Base-by-base conservation (phyloP, 2,113 vertebrate genomes). In the Catharus fuscescens region DNA sequence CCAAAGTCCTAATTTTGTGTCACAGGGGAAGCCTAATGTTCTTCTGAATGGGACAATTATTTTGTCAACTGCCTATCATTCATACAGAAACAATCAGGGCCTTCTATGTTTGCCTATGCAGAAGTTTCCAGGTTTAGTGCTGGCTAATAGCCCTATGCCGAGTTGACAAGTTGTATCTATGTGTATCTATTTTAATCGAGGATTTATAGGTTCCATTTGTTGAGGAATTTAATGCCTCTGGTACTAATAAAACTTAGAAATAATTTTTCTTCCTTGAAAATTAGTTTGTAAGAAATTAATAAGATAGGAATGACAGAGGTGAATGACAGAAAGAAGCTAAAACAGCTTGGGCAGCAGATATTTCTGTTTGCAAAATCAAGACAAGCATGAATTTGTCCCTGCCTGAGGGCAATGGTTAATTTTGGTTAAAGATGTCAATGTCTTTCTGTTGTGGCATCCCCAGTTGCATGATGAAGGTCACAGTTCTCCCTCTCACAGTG, bases 391-490 rank as follows among this genome's bases (percentile, higher is more conserved):
- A 34, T 57, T 53, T 53, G 24, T 61, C 23, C 5, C 60, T 83
- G 31, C 28, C 36, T 31, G 11, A 47, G 21, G 1, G 2, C 23
- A 44, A 16, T 62, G 36, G 32, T 78, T 90, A 52, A 65, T 53
- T 73, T 74, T 62, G 14, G 56, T 36, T 80, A 31, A 84, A 76
- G 40, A 34, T 20, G 45, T 78, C 47, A 36, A 3, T 36, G 24
- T 61, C 42, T 62, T 34, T 57, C 38, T 32, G 18, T 18, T 77
- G 42, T 50, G 42, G 21, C 52, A 73, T 48, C 28, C 47, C 20
- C 29, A 65, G 3, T 1, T 56, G 40, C 56, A 32, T 0, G 1
- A 60, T 19, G 45, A 66, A 21, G 23, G 17, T 59, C 47, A 12
- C 0, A 42, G 16, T 11, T 69, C 24, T 57, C 28, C 29, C 14